Base-by-base conservation (phyloP, 2,113 vertebrate species). In the Piliocolobus tephrosceles region DNA sequence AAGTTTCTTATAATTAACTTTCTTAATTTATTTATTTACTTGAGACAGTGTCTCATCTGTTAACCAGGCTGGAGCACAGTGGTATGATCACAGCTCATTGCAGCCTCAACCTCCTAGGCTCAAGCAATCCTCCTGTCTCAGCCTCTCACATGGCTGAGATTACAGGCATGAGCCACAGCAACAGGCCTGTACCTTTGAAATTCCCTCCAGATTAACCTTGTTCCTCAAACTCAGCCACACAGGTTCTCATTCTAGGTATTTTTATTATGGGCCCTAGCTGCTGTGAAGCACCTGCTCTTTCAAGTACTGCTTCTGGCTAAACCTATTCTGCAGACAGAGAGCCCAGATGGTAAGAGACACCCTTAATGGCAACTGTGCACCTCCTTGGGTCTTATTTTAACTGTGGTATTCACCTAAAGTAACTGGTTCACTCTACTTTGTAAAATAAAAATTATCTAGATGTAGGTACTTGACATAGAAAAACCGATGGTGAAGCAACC, bases 241-340 rank as follows among this genome's bases (percentile, higher is more conserved):
- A 73, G 75, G 35, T 76, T 64, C 88, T 90, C 75, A 55, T 75
- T 86, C 20, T 75, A 73, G 38, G 57, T 61, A 81, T 68, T 95
- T 96, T 93, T 86, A 81, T n/a, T 70, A 14, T 52, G 50, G 35
- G 25, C 35, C 43, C 91, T 47, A 76, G n/a, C 27, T 50, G 55
- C 88, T 82, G 2, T 35, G 27, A 45, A 90, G 68, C 64, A 86
- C 4, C 45, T 13, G 17, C 18, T 84, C 32, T 61, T 86, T n/a
- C 87, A 91, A 78, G 40, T n/a, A 72, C 72, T 95, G 40, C 50
- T 86, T 83, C 75, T 82, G 47, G 83, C 43, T 88, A 95, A 93
- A 89, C 40, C 47, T 73, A 86, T 35, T 75, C 38, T 83, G 72
- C 91, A 88, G n/a, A 80, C 0, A 58, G 57, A 75, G n/a, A 58